phyloP scores from a whole-genome alignment of 2,113 vertebrate species.

The Cyrtonyx montezumae region DNA sequence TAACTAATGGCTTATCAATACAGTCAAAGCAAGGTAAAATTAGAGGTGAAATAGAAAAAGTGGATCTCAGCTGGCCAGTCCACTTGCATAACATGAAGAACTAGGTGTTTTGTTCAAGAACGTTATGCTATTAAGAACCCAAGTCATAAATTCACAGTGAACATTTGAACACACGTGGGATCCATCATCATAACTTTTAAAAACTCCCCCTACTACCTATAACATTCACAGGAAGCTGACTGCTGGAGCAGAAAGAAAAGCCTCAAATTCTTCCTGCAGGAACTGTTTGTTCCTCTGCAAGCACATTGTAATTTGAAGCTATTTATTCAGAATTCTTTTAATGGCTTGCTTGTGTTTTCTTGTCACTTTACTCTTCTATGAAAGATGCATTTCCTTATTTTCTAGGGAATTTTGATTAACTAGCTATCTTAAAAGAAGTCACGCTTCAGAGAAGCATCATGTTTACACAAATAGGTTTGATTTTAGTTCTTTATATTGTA shows the following conservation, averaged over 20 bases:
- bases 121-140: not conserved
- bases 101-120: not conserved
- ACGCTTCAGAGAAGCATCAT: not conserved
- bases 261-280: not conserved
- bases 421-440: not conserved
- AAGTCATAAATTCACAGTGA: not conserved
- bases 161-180: not conserved
- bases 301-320: not conserved
- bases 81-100: accelerated
- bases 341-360: not conserved
- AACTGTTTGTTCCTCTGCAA: not conserved
- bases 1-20: not conserved
- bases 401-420: not conserved
- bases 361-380: not conserved
- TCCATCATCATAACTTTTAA: not conserved
- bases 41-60: not conserved
- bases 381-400: not conserved
- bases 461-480: not conserved
- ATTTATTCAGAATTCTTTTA: not conserved
- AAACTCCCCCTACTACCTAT: not conserved
- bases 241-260: not conserved
- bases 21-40: not conserved
- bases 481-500: not conserved
- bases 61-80: not conserved
- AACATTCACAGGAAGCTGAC: not conserved